Conservation (phyloP, 2,888 invertebrate genomes). For the Hypsopygia costalis region DNA sequence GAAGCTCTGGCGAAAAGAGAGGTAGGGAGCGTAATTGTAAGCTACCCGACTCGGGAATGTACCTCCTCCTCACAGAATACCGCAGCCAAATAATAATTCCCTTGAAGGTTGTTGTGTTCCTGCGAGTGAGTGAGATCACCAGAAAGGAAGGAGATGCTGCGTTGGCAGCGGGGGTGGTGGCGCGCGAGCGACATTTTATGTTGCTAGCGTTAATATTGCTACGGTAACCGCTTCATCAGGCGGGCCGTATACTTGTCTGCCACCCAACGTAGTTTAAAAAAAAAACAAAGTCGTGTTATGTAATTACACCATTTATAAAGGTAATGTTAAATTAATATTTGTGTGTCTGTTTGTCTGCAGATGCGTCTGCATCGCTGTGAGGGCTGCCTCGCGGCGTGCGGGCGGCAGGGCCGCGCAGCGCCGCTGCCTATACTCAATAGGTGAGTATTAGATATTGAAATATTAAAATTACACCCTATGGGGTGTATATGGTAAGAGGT, state of each 20-base stretch:
- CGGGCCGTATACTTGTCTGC: too few relatives aligned
- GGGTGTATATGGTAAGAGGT: too few relatives aligned
- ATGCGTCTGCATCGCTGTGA: slow-evolving; percentile 76
- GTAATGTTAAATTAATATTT: background rate
- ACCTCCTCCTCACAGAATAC: background rate
- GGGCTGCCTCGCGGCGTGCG: slow-evolving; percentile 73
- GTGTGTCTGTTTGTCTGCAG: slow-evolving; percentile 31
- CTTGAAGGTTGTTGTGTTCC: background rate
- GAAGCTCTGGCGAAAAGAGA: too few relatives aligned
- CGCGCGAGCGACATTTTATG: background rate
- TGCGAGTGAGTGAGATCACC: background rate
- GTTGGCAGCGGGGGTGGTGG: background rate
- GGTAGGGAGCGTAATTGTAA: background rate
- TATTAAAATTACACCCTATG: too few relatives aligned
- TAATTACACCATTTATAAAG: too few relatives aligned
- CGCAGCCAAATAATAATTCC: background rate
- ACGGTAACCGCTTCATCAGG: too few relatives aligned
- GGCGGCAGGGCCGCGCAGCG: slow-evolving; percentile 51
- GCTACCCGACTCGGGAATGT: background rate
- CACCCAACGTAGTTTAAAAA: too few relatives aligned
- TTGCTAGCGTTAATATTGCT: background rate
- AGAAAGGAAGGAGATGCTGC: background rate
- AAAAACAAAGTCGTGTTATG: too few relatives aligned
- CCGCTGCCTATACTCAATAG: slow-evolving; percentile 37
- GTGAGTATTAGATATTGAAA: slow-evolving; percentile 29